phyloP scores from a whole-genome alignment of 2,888 invertebrate species.

The Tetheella fluctuosa region DNA sequence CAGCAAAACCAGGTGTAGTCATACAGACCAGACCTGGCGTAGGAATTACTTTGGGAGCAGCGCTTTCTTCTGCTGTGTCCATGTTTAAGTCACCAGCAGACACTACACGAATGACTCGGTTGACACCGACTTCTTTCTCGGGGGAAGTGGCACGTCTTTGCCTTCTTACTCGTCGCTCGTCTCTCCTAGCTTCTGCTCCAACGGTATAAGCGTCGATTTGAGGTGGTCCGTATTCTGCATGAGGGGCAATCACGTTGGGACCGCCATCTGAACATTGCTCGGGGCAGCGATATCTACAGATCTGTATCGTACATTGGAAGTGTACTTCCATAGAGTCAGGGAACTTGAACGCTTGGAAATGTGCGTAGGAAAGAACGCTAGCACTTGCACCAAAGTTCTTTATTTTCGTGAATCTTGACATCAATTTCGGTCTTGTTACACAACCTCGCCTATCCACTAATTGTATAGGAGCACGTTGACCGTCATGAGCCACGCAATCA shows the following conservation, averaged over 20 bases:
- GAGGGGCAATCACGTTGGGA: constrained; percentile 76
- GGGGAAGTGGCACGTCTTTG: constrained; percentile 86
- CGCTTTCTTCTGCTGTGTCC: constrained; percentile 89
- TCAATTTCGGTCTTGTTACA: constrained; percentile 95
- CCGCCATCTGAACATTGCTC: constrained; percentile 92
- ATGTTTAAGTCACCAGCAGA: constrained; percentile 94
- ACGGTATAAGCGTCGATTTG: constrained; percentile 81
- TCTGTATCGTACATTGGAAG: constrained; percentile 97
- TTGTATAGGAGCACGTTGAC: constrained; percentile 96
- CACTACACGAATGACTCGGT: constrained; percentile 94
- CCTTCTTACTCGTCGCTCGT: constrained; percentile 88
- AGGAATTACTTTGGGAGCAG: constrained; percentile 82
- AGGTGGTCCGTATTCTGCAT: constrained; percentile 89
- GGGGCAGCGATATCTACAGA: constrained; percentile 96
- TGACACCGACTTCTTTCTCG: constrained; percentile 94
- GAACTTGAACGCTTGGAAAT: constrained; percentile 98
- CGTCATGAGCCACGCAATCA: constrained; percentile 97
- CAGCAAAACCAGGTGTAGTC: constrained; percentile 97
- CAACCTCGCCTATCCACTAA: constrained; percentile 96
- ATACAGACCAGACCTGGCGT: constrained; percentile 94
- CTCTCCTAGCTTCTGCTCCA: constrained; percentile 88
- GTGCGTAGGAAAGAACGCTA: constrained; percentile 95
- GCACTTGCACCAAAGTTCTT: constrained; percentile 97
- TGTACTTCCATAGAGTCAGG: constrained; percentile 98
- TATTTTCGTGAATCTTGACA: constrained; percentile 97